phyloP scores from a whole-genome alignment of 37 sponge, comb jelly and placozoan genomes.

The Chondrosia reniformis region DNA sequence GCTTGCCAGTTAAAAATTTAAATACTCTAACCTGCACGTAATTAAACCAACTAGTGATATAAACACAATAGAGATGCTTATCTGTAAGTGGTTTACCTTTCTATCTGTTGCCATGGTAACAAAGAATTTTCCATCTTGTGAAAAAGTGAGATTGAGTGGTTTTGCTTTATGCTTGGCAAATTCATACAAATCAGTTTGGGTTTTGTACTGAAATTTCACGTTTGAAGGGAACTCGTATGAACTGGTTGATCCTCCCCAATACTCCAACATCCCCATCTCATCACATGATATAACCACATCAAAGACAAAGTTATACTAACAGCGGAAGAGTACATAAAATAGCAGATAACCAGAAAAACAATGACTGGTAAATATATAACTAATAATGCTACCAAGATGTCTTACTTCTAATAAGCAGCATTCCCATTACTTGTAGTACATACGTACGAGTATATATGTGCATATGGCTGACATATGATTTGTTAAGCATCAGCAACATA shows the following conservation, averaged over 20 bases:
- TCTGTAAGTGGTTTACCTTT: constrained; percentile 69
- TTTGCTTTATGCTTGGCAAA: constrained; percentile 75
- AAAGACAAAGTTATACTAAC: constrained; percentile 65
- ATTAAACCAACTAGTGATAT: no score
- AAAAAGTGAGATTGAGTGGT: constrained; percentile 60
- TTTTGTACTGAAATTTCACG: constrained; percentile 82
- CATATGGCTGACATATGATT: no score
- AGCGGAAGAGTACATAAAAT: no score
- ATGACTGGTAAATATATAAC: no score
- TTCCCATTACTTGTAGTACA: no score
- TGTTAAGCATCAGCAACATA: no score
- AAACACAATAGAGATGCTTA: no score
- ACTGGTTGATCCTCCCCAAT: constrained; percentile 80
- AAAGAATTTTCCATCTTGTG: constrained; percentile 85
- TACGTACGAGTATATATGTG: no score
- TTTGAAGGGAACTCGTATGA: constrained; percentile 62
- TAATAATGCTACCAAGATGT: no score
- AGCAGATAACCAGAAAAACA: no score
- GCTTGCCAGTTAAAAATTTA: constrained; percentile 80
- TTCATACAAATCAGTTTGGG: constrained; percentile 94
- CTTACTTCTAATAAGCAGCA: no score
- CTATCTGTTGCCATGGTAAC: constrained; percentile 79
- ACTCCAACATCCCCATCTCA: constrained; percentile 86
- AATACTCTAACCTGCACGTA: constrained; percentile 75
- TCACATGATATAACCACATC: constrained; percentile 89